These are phyloP conservation scores for Heliopora coerulea DNA, from an alignment of 92 coral and sea anemone genomes.

Conservation along the genomic window DNA sequence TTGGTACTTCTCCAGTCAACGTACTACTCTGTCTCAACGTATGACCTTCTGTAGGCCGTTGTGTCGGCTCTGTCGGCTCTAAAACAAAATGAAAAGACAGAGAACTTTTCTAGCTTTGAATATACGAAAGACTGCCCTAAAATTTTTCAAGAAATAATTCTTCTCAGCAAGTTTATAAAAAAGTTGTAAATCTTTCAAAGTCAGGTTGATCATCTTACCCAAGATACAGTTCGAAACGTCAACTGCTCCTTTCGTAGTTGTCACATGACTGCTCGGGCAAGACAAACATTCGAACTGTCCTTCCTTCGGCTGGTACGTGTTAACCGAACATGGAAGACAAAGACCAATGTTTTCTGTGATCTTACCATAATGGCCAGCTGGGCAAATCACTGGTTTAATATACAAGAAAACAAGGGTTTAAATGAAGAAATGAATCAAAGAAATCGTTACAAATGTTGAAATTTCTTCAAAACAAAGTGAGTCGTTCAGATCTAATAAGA, in stretches of 20 bases:
- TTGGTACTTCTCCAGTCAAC: background rate
- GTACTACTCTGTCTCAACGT: background rate
- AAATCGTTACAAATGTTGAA: too few species aligned
- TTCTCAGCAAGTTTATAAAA: too few species aligned
- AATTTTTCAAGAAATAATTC: too few species aligned
- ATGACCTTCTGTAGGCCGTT: background rate
- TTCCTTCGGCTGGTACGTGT: slow-evolving; percentile 31
- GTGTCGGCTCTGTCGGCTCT: slow-evolving; percentile 10
- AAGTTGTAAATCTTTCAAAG: too few species aligned
- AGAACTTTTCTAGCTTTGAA: too few species aligned
- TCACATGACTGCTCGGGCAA: slow-evolving; percentile 21
- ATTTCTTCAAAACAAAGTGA: too few species aligned
- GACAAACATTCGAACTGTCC: slow-evolving; percentile 24
- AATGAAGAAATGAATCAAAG: too few species aligned
- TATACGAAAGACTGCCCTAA: too few species aligned
- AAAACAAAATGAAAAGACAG: too few species aligned
- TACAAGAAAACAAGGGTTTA: too few species aligned
- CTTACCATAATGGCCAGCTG: slow-evolving; percentile 26
- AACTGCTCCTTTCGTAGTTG: background rate
- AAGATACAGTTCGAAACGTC: slow-evolving; percentile 16
- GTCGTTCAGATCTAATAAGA: too few species aligned
- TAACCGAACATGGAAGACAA: slow-evolving; percentile 20
- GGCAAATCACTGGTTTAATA: slow-evolving; percentile 38
- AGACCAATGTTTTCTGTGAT: slow-evolving; percentile 5
- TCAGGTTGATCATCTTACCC: slow-evolving; percentile 6